These are phyloP conservation scores for Tetramorium parvispinum DNA, from an alignment of 1,140 invertebrate genomes.

Conservation along the genomic window DNA sequence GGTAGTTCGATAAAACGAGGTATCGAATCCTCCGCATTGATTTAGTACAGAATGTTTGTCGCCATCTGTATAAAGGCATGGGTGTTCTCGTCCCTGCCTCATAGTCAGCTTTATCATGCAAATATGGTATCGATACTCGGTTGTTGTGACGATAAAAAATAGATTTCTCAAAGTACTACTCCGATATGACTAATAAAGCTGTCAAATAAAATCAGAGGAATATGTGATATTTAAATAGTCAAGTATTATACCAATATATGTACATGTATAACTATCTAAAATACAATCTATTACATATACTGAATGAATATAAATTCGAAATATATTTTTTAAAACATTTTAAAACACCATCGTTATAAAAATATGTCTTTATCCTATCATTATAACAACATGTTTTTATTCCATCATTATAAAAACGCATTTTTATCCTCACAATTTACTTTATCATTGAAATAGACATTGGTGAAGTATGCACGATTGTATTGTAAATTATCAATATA, in stretches of 20 bases:
- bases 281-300: conserved; percentile 53
- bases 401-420: not conserved
- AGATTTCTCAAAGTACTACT: conserved; percentile 68
- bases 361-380: not conserved
- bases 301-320: not conserved
- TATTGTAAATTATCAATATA: not conserved
- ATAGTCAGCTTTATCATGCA: conserved; percentile 77
- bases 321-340: conserved; percentile 8
- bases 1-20: conserved; percentile 38
- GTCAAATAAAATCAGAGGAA: conserved; percentile 24
- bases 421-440: not conserved
- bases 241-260: not conserved
- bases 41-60: conserved; percentile 72
- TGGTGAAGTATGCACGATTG: not conserved
- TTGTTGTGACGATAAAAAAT: conserved; percentile 67
- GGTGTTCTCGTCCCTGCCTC: conserved; percentile 61
- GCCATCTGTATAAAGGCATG: conserved; percentile 68
- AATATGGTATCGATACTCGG: conserved; percentile 69
- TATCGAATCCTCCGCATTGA: conserved; percentile 72
- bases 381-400: not conserved
- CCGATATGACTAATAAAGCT: conserved; percentile 59
- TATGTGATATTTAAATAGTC: not conserved
- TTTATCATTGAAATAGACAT: not conserved
- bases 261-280: not conserved
- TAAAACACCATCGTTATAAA: not conserved